Evolutionary conservation across 2,113 vertebrate species (phyloP).

Genomic region (Proteles cristata): DNA sequence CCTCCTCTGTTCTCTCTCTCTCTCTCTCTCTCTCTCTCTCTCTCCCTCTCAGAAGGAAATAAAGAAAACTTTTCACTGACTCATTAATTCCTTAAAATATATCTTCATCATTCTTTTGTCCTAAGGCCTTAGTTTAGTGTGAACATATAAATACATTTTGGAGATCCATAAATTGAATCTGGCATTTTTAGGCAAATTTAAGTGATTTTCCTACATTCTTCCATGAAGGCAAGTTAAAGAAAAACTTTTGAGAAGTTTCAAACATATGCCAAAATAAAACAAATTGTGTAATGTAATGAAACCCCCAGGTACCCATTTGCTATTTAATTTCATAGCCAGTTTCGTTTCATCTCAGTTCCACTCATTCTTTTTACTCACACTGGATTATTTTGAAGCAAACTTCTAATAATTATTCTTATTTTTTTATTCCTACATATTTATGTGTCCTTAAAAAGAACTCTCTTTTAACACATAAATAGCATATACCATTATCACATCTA

Average conservation of each 20-base stretch:
- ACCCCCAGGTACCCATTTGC: background rate
- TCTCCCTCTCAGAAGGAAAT: background rate
- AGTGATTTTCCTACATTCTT: slow-evolving; percentile 3
- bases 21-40: too few relatives aligned
- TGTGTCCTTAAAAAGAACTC: background rate
- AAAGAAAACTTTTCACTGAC: background rate
- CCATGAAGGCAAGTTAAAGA: slow-evolving; percentile 9
- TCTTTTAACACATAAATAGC: slow-evolving; percentile 2
- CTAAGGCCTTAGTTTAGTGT: background rate
- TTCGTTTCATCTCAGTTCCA: background rate
- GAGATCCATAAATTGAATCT: background rate
- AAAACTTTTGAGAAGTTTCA: background rate
- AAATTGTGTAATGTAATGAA: background rate
- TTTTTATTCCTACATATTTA: slow-evolving; percentile 27
- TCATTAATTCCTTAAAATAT: background rate
- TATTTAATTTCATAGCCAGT: background rate
- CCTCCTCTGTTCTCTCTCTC: too few relatives aligned
- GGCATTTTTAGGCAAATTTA: slow-evolving; percentile 26
- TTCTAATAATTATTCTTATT: background rate
- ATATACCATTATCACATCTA: background rate
- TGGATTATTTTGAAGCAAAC: slow-evolving; percentile 19
- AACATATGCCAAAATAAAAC: background rate
- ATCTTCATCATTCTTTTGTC: slow-evolving; percentile 14
- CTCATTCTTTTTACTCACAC: background rate
- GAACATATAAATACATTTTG: slow-evolving; percentile 6